Percentiles rank a stretch among this genome's conserved stretches.
These are phyloP conservation scores for Meghimatium bilineatum DNA, from an alignment of 2,888 invertebrate species.

Conservation along the genomic window DNA sequence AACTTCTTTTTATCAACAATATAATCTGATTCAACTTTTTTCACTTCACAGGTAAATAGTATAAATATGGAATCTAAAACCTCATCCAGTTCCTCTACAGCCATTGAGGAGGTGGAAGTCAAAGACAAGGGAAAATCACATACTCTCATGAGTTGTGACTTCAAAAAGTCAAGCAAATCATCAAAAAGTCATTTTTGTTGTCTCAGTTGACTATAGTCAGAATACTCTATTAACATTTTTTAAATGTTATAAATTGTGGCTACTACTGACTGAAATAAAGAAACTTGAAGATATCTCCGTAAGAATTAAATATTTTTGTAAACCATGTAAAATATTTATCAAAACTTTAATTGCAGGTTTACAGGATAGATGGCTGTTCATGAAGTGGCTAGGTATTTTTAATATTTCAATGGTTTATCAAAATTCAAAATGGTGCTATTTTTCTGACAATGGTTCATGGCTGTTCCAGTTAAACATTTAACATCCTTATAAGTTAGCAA, in stretches of 20 bases:
- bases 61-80: constrained; percentile 23
- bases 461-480: neutral
- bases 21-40: too few species aligned
- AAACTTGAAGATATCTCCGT: neutral
- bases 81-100: neutral
- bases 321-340: neutral
- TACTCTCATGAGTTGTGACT: constrained; percentile 32
- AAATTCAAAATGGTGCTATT: neutral
- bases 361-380: neutral
- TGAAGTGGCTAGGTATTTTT: neutral
- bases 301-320: neutral
- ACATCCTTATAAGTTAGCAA: neutral
- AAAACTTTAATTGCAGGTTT: neutral
- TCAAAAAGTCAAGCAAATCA: constrained; percentile 44
- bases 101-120: constrained; percentile 25
- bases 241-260: neutral
- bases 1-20: too few species aligned
- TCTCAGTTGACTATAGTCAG: constrained; percentile 36
- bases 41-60: constrained; percentile 33
- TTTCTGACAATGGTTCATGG: neutral
- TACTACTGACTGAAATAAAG: neutral
- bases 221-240: neutral
- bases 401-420: neutral
- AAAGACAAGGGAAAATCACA: constrained; percentile 34
- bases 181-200: constrained; percentile 46